phyloP scores from a whole-genome alignment of 1,140 invertebrate species.

The Hycleus cichorii region DNA sequence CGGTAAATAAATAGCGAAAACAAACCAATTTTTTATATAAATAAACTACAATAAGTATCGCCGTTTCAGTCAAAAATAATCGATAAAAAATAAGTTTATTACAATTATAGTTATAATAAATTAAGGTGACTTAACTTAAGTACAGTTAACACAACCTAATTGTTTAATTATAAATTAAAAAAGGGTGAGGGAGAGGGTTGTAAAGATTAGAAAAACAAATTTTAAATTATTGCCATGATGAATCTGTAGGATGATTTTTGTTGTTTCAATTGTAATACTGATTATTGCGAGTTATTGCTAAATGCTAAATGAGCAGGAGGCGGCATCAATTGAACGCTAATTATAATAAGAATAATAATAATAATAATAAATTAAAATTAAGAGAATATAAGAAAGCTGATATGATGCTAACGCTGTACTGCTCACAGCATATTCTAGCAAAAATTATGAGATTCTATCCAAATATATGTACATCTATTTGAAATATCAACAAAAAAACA shows the following conservation, averaged over 20 bases:
- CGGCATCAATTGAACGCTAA: constrained; percentile 13
- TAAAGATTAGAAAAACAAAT: background rate
- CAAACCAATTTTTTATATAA: constrained; percentile 7
- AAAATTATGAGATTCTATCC: constrained; percentile 14
- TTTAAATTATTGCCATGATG: constrained; percentile 29
- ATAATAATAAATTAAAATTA: background rate
- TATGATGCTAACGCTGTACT: constrained; percentile 13
- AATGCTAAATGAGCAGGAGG: constrained; percentile 36
- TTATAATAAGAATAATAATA: background rate
- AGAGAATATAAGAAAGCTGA: constrained; percentile 9
- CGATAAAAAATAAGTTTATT: background rate
- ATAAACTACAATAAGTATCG: constrained; percentile 14
- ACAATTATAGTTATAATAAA: constrained; percentile 10
- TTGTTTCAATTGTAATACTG: constrained; percentile 35
- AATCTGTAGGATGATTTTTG: constrained; percentile 1
- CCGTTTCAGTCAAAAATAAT: constrained; percentile 21
- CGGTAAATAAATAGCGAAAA: constrained; percentile 20
- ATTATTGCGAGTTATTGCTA: constrained; percentile 44
- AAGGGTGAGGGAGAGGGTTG: background rate
- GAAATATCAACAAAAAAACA: constrained; percentile 17
- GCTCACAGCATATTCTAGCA: constrained; percentile 26
- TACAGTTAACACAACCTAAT: constrained; percentile 31
- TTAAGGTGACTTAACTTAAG: constrained; percentile 21
- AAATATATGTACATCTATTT: constrained; percentile 12
- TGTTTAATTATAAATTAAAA: background rate